Conservation (phyloP, 1,140 invertebrate species). For the Adoxophyes honmai region DNA sequence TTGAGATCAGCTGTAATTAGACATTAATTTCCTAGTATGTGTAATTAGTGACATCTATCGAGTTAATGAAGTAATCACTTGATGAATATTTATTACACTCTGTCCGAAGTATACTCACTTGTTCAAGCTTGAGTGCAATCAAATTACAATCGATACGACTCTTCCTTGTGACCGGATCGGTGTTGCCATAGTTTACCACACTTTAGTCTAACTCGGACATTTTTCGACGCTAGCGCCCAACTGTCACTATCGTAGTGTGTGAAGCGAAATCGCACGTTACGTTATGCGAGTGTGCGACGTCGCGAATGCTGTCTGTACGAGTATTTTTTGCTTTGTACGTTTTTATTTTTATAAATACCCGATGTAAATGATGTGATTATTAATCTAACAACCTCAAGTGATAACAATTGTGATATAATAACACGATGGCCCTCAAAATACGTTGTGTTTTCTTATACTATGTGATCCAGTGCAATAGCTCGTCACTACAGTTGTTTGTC, state of each 20-base stretch:
- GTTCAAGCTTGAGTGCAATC: neutral
- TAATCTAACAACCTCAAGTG: slow-evolving; percentile 65
- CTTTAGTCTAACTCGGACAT: slow-evolving; percentile 3
- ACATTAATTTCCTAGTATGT: slow-evolving; percentile 7
- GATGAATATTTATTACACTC: neutral
- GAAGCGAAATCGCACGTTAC: slow-evolving; percentile 65
- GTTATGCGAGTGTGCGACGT: slow-evolving; percentile 71
- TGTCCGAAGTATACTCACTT: slow-evolving; percentile 5
- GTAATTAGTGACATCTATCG: slow-evolving; percentile 11
- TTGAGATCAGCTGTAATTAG: slow-evolving; percentile 8
- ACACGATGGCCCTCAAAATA: slow-evolving; percentile 60
- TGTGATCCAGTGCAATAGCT: slow-evolving; percentile 70
- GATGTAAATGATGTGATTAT: slow-evolving; percentile 59
- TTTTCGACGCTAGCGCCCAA: slow-evolving; percentile 26
- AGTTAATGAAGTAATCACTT: slow-evolving; percentile 4
- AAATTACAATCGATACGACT: neutral
- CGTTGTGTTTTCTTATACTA: slow-evolving; percentile 65
- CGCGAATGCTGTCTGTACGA: slow-evolving; percentile 65
- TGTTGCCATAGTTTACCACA: slow-evolving; percentile 43
- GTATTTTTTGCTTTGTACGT: slow-evolving; percentile 72
- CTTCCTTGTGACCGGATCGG: slow-evolving; percentile 26
- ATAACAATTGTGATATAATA: slow-evolving; percentile 70
- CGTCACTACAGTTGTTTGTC: slow-evolving; percentile 74
- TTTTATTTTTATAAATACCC: slow-evolving; percentile 75
- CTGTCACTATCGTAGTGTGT: slow-evolving; percentile 57